These are phyloP conservation scores for Alviniconcha strummeri DNA, from an alignment of 2,888 invertebrate genomes.

Conservation along the genomic window DNA sequence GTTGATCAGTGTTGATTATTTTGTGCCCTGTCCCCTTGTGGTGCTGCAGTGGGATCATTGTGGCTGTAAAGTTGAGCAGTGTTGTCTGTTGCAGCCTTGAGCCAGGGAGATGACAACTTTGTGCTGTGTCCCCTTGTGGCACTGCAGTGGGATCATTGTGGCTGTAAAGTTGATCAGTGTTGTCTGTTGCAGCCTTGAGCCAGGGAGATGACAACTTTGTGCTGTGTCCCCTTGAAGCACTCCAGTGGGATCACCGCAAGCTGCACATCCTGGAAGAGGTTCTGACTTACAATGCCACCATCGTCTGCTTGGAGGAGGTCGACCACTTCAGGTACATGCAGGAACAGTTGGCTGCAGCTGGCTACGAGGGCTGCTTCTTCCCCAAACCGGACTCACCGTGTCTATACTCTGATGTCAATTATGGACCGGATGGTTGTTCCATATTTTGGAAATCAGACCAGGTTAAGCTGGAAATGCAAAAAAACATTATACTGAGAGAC, in stretches of 20 bases:
- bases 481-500: conserved; percentile 53
- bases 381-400: conserved; percentile 88
- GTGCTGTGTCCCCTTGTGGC: conserved; percentile 83
- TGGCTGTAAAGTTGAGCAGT: background rate
- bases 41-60: conserved; percentile 83
- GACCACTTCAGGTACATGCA: conserved; percentile 83
- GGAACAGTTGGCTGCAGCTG: conserved; percentile 79
- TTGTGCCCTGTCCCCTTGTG: too few relatives aligned
- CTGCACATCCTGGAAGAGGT: conserved; percentile 84
- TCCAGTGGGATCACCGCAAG: conserved; percentile 82
- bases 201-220: conserved; percentile 83
- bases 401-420: conserved; percentile 82
- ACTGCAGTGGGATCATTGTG: conserved; percentile 81
- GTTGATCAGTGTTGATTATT: too few relatives aligned
- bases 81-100: conserved; percentile 78
- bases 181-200: conserved; percentile 79
- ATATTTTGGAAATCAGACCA: conserved; percentile 82
- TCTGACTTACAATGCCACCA: conserved; percentile 80
- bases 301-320: conserved; percentile 85
- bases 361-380: conserved; percentile 82
- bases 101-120: conserved; percentile 83
- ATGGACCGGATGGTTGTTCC: conserved; percentile 87
- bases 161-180: too few relatives aligned
- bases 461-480: conserved; percentile 76
- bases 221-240: conserved; percentile 81